Evolutionary conservation across 1,140 invertebrate species (phyloP), one percentile per base, ranked within the genome.

Genomic region (Penaeus japonicus): DNA sequence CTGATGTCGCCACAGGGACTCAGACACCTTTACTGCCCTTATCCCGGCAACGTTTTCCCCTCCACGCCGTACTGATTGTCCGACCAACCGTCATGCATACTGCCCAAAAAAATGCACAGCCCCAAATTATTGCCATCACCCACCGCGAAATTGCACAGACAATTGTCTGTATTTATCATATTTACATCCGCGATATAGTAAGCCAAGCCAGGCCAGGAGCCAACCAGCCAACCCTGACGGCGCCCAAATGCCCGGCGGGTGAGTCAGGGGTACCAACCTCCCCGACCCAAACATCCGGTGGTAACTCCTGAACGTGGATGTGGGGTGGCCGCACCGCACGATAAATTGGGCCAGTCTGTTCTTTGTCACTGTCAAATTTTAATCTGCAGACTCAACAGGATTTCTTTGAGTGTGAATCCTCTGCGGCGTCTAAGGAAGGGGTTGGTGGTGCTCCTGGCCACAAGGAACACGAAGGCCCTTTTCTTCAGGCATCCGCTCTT

Each of bases 281-380:
- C 86, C 86, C 86, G 86, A 88, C 79, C 79, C 79, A 88, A 88
- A 87, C 85, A 87, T 87, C 85, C 85, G 85, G 85, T 87, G 85
- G 75, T 87, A 87, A 87, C 78, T 59, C 81, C 77, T 70, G 59
- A 53, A 82, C 62, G 79, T 47, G 75, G 85, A 70, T 78, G 75
- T 70, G 4, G 55, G 77, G 85, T 80, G 86, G 86, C 86, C 86
- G 73, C 39, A 73, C 80, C 79, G 86, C 80, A 88, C 86, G 86
- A 88, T 88, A 88, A 83, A 83, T 88, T 83, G 86, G 86, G 35
- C 86, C 62, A 20, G 35, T 73, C 86, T 83, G 79, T 88, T 88
- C 86, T 88, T 83, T 88, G 86, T 88, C 86, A 88, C 79, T 82
- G 86, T 88, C 86, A 82, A 73, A 88, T 88, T 88, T 83, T 83